Conservation (phyloP, 2,888 invertebrate genomes). For the Congeria kusceri region DNA sequence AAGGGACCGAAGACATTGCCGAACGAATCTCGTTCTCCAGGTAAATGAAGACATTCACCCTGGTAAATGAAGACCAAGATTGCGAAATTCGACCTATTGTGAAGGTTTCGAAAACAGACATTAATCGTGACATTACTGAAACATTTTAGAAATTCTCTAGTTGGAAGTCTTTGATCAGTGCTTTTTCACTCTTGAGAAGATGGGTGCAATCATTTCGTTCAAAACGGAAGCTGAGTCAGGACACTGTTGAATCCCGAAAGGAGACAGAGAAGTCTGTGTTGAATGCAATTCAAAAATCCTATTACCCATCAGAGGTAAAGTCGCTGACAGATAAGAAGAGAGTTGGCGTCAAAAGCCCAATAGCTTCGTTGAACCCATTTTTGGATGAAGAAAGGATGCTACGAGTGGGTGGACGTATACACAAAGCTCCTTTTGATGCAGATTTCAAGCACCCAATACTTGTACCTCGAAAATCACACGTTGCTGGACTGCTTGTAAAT, state of each 20-base stretch:
- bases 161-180: constrained; percentile 3
- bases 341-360: neutral
- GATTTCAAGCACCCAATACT: constrained; percentile 31
- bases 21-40: neutral
- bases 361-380: constrained; percentile 9
- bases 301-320: neutral
- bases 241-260: neutral
- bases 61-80: constrained; percentile 24
- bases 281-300: neutral
- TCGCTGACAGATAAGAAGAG: neutral
- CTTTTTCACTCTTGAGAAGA: neutral
- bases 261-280: neutral
- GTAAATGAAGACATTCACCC: constrained; percentile 17
- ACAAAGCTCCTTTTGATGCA: neutral
- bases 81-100: constrained; percentile 14
- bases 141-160: neutral
- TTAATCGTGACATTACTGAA: neutral
- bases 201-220: neutral
- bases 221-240: neutral
- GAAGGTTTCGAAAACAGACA: constrained; percentile 10
- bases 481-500: constrained; percentile 15
- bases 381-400: constrained; percentile 13
- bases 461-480: constrained; percentile 23
- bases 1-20: constrained; percentile 11
- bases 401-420: constrained; percentile 29